Percentiles rank a stretch among this genome's conserved stretches.
Evolutionary conservation across 92 coral and sea anemone species (phyloP).

Genomic region (Porites cylindrica): DNA sequence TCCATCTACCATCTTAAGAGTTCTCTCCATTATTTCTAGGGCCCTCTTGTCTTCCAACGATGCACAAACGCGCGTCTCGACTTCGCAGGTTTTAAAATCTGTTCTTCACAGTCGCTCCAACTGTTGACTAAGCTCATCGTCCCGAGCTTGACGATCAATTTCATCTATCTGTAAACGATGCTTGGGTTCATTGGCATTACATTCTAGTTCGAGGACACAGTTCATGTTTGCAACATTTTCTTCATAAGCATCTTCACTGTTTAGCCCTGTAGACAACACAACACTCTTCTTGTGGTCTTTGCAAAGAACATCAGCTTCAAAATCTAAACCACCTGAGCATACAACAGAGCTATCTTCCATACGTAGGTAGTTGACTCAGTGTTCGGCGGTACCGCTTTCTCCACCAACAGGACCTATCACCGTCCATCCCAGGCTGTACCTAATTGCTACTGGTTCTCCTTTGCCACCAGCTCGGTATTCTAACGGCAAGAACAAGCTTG

Average conservation of each 20-base stretch:
- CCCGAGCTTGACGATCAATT: neutral
- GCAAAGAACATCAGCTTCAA: neutral
- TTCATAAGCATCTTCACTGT: neutral
- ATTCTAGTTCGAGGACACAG: neutral
- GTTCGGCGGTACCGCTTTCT: neutral
- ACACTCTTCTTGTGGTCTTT: neutral
- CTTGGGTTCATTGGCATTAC: neutral
- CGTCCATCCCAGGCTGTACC: constrained; percentile 4
- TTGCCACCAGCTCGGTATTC: constrained; percentile 47
- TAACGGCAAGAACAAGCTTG: constrained; percentile 65
- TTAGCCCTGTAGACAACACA: neutral
- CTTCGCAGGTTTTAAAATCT: constrained; percentile 41
- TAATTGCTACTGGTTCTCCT: constrained; percentile 4
- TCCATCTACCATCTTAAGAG: constrained; percentile 44
- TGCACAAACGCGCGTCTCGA: constrained; percentile 35
- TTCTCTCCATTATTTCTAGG: constrained; percentile 50
- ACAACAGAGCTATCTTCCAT: too few relatives aligned
- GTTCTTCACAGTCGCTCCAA: constrained; percentile 55
- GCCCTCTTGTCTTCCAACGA: constrained; percentile 72
- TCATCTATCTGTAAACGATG: neutral
- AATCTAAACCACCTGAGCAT: neutral
- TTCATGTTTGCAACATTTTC: neutral
- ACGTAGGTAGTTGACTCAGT: neutral
- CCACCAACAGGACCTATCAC: constrained; percentile 10
- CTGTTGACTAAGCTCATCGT: constrained; percentile 37